phyloP scores from a whole-genome alignment of 2,888 invertebrate species.

The Bombylius major region DNA sequence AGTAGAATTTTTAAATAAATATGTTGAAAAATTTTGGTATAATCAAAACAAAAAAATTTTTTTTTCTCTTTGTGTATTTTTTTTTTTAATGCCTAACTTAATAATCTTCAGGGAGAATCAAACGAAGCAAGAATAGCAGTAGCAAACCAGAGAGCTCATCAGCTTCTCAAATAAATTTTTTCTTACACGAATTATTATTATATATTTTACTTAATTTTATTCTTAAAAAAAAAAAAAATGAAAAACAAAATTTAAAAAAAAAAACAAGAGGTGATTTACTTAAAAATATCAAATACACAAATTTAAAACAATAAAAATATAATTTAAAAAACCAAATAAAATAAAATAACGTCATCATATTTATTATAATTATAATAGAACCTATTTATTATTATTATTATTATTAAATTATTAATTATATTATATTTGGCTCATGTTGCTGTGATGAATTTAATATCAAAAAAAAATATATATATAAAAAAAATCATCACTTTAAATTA shows the following conservation, averaged over 20 bases:
- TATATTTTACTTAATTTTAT: background rate
- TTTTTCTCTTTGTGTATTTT: background rate
- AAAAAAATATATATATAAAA: background rate
- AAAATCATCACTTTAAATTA: conserved; percentile 6
- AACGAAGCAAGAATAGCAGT: conserved; percentile 93
- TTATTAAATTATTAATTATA: conserved; percentile 11
- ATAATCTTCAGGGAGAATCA: conserved; percentile 57
- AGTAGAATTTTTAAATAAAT: too few species aligned
- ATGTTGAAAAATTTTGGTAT: too few species aligned
- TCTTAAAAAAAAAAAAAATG: background rate
- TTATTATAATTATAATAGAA: too few species aligned
- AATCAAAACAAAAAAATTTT: too few species aligned
- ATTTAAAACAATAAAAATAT: background rate
- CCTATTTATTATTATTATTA: too few species aligned
- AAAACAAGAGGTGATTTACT: background rate
- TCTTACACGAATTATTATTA: background rate
- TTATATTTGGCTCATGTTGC: conserved; percentile 18
- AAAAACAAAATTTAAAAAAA: background rate
- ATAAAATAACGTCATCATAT: too few species aligned
- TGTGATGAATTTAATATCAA: conserved; percentile 14
- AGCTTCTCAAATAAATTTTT: conserved; percentile 73
- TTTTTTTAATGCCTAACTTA: conserved; percentile 1
- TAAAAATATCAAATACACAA: too few species aligned
- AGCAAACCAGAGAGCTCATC: conserved; percentile 94
- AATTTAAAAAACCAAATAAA: background rate